These are phyloP conservation scores for Melitaea athalia DNA, from an alignment of 2,888 invertebrate genomes.

Conservation along the genomic window DNA sequence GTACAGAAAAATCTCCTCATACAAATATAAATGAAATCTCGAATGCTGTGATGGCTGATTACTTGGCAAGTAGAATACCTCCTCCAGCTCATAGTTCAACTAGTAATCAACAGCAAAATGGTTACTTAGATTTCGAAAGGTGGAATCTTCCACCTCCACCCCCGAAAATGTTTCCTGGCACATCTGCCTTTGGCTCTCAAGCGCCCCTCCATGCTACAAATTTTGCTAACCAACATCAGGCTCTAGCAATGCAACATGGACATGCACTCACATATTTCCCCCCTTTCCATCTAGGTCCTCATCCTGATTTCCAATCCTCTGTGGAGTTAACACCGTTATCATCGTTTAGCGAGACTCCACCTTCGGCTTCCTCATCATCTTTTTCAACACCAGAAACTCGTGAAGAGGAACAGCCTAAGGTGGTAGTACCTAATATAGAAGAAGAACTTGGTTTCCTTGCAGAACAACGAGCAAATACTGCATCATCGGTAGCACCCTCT, in stretches of 20 bases:
- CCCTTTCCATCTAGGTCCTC: conserved; percentile 87
- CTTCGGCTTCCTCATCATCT: conserved; percentile 81
- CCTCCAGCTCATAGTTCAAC: conserved; percentile 88
- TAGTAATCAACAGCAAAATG: conserved; percentile 83
- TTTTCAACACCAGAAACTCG: conserved; percentile 81
- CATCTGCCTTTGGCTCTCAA: conserved; percentile 83
- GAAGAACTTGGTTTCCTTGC: conserved; percentile 92
- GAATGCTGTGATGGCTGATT: conserved; percentile 80
- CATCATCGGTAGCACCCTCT: conserved; percentile 78
- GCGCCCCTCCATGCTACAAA: conserved; percentile 80
- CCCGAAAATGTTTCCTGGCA: conserved; percentile 85
- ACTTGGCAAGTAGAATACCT: conserved; percentile 84
- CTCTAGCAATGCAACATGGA: conserved; percentile 85
- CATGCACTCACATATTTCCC: conserved; percentile 90
- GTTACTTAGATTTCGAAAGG: conserved; percentile 90
- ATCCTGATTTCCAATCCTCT: conserved; percentile 85
- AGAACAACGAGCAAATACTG: conserved; percentile 81
- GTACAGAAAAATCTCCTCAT: conserved; percentile 79
- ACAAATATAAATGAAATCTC: conserved; percentile 80
- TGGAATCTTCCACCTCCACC: conserved; percentile 89
- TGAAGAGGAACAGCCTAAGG: conserved; percentile 89
- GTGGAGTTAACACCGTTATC: conserved; percentile 85
- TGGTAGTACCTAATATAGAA: conserved; percentile 94
- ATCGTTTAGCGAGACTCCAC: conserved; percentile 82
- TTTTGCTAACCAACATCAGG: conserved; percentile 84